These are phyloP conservation scores for Erpobdella octoculata DNA, from an alignment of 2,888 invertebrate genomes.

Conservation along the genomic window DNA sequence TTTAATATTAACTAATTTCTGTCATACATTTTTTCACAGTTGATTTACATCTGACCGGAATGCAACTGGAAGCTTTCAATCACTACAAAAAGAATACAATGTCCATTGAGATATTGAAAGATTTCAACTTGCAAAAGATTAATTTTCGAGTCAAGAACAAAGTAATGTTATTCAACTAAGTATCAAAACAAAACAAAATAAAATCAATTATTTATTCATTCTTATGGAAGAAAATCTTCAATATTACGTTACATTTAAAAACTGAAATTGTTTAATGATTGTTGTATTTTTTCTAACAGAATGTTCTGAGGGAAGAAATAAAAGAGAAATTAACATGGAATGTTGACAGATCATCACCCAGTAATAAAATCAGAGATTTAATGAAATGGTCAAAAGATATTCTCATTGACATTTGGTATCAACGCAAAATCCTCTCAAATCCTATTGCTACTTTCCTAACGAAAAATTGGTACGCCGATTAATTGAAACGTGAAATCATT, in stretches of 20 bases:
- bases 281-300: conserved; percentile 37
- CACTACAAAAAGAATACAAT: conserved; percentile 46
- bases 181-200: too few species aligned
- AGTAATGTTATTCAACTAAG: too few species aligned
- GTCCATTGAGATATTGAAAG: conserved; percentile 51
- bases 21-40: neutral
- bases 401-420: conserved; percentile 52
- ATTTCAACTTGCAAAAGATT: conserved; percentile 50
- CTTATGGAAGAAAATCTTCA: too few species aligned
- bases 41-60: conserved; percentile 32
- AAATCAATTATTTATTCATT: too few species aligned
- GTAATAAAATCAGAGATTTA: conserved; percentile 52
- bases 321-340: conserved; percentile 53
- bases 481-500: neutral
- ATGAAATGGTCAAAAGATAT: conserved; percentile 54
- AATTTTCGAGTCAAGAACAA: conserved; percentile 52
- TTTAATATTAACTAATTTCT: neutral
- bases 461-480: conserved; percentile 47
- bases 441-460: conserved; percentile 49
- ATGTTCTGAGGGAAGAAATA: conserved; percentile 51
- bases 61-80: conserved; percentile 37
- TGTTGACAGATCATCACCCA: conserved; percentile 51
- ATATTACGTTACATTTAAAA: too few species aligned
- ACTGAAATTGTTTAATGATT: too few species aligned
- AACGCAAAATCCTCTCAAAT: conserved; percentile 49